phyloP scores from a whole-genome alignment of 2,113 vertebrate species.

The Corydoras sp. region DNA sequence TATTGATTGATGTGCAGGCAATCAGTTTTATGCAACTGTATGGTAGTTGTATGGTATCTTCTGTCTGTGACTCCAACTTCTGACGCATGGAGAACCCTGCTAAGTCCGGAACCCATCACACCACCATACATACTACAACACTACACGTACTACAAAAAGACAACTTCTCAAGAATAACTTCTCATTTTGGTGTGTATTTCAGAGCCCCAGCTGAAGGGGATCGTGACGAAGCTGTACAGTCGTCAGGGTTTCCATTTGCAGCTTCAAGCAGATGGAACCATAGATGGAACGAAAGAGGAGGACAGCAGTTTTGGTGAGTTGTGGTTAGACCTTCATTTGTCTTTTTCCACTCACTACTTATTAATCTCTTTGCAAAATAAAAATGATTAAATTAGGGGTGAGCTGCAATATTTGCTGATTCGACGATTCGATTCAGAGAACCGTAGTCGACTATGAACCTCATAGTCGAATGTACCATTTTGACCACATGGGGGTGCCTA shows the following conservation, averaged over 20 bases:
- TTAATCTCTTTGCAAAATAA: no score
- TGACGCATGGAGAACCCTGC: constrained; percentile 8
- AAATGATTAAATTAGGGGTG: no score
- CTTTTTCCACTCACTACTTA: background rate
- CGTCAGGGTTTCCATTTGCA: constrained; percentile 98
- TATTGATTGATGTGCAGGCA: background rate
- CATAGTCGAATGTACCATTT: no score
- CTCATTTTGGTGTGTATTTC: constrained; percentile 41
- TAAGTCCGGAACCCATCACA: constrained; percentile 12
- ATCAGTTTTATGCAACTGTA: background rate
- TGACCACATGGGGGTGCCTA: no score
- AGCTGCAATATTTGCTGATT: no score
- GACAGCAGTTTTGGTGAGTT: constrained; percentile 96
- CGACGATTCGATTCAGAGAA: no score
- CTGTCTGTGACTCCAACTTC: constrained; percentile 11
- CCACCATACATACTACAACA: background rate
- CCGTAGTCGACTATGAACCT: no score
- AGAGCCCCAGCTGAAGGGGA: constrained; percentile 99
- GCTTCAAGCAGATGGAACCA: constrained; percentile 97
- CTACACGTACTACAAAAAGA: background rate
- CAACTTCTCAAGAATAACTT: no score
- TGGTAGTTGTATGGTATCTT: background rate
- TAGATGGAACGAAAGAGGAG: constrained; percentile 97
- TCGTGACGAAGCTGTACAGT: constrained; percentile 98
- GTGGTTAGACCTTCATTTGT: constrained; percentile 8